Conservation (phyloP, 2,113 vertebrate genomes). For the Eleginops maclovinus region DNA sequence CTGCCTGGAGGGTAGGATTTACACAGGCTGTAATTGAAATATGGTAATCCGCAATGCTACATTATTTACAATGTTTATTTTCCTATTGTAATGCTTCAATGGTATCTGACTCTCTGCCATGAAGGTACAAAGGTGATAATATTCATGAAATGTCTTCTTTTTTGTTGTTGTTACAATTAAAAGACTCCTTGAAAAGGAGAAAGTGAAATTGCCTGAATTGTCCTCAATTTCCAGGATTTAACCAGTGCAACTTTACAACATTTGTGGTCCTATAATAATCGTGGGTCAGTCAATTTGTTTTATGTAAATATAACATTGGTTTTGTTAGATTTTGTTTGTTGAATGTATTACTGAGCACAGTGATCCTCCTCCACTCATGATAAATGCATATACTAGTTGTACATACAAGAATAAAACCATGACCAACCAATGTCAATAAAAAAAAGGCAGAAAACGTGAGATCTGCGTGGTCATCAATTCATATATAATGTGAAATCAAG, state of each 20-base stretch:
- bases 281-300: neutral
- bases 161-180: slow-evolving; percentile 27
- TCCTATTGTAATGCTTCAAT: neutral
- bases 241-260: neutral
- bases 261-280: neutral
- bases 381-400: no score
- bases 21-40: slow-evolving; percentile 19
- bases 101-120: neutral
- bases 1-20: slow-evolving; percentile 26
- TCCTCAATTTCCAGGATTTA: neutral
- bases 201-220: slow-evolving; percentile 8
- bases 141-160: slow-evolving; percentile 24
- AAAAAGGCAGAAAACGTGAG: no score
- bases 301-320: neutral
- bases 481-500: no score
- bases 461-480: no score
- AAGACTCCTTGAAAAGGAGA: slow-evolving; percentile 13
- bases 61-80: slow-evolving; percentile 25
- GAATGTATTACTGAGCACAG: no score
- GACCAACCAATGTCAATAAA: no score
- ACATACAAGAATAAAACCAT: no score
- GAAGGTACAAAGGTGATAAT: neutral
- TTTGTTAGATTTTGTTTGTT: neutral
- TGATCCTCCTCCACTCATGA: no score
- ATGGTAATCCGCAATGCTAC: neutral